Evolutionary conservation across 35 echinoderm and acorn worm genomes (phyloP), one percentile per base, ranked within the genome.

Genomic region (Ophiothrix spiculata): DNA sequence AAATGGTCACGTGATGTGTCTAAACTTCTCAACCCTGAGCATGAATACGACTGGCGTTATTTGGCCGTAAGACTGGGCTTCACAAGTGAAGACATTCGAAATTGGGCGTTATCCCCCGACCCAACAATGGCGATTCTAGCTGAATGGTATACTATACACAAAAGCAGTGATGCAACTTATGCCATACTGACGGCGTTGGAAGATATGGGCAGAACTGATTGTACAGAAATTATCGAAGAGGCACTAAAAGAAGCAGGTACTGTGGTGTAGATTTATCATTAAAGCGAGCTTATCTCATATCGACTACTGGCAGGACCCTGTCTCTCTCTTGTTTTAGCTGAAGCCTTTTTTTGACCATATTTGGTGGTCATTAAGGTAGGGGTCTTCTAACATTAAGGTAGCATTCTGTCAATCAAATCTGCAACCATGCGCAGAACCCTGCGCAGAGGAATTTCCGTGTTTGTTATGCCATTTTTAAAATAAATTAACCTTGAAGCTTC

Each of bases 121-220:
- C 96, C 96, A 2, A 94, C 96, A 13, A 94, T 99, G 96, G 88
- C 92, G 10, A 83, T 99, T 32, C 74, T 99, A 15, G 92, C 91
- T 2, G 96, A 99, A 73, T 99, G 96, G 96, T 99, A 99, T 87
- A 99, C 96, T 19, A 94, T 88, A 13, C 96, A 99, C 77, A 94
- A 99, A 54, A 99, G 96, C 36, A 94, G 91, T 56, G 96, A 99
- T 31, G 96, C 96, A n/a, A 99, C 96, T 0, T 99, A 86, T 36
- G 96, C 96, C 29, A 87, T 99, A 38, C 79, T 99, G 0, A 99
- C 91, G 4, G 92, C 96, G 14, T 64, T 99, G 23, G 84, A 94
- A 76, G 96, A 99, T 56, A 99, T 99, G 88, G 96, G 96, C 21
- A 80, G 92, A 87, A 94, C 80, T 0, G 92, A 99, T 39, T 89